These are phyloP conservation scores for Acleris literana DNA, from an alignment of 2,888 invertebrate species.

Conservation along the genomic window DNA sequence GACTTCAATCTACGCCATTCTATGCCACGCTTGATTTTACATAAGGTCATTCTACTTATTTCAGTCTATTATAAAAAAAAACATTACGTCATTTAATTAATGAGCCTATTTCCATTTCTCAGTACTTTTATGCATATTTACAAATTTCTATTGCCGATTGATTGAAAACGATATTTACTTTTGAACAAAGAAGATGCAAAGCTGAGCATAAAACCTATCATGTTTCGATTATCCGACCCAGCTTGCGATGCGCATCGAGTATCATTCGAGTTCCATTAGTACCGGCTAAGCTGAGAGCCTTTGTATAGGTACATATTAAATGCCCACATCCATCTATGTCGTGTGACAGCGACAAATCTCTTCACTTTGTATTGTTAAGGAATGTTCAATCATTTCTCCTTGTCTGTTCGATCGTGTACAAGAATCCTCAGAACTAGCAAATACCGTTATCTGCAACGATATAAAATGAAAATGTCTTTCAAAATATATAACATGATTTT, in stretches of 20 bases:
- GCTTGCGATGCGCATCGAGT: neutral
- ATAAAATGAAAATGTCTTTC: neutral
- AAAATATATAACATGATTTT: neutral
- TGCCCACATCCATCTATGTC: conserved; percentile 36
- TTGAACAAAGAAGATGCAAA: neutral
- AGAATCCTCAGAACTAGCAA: conserved; percentile 16
- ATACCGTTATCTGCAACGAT: conserved; percentile 1
- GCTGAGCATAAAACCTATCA: neutral
- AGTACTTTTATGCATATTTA: too few relatives aligned
- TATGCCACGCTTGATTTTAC: too few relatives aligned
- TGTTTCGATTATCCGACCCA: neutral
- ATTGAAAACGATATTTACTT: too few relatives aligned
- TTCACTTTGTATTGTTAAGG: conserved; percentile 37
- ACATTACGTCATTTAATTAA: too few relatives aligned
- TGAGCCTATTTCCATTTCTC: too few relatives aligned
- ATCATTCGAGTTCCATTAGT: conserved; percentile 14
- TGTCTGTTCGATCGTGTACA: conserved; percentile 31
- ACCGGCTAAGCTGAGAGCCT: conserved; percentile 22
- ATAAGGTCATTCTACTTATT: too few relatives aligned
- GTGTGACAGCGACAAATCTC: conserved; percentile 40
- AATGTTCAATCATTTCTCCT: conserved; percentile 37
- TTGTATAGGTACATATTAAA: conserved; percentile 38
- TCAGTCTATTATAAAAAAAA: too few relatives aligned
- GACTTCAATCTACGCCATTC: too few relatives aligned
- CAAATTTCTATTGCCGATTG: too few relatives aligned